Base-by-base conservation (phyloP, 2,797 vertebrate genomes). In the Anguilla marmorata region DNA sequence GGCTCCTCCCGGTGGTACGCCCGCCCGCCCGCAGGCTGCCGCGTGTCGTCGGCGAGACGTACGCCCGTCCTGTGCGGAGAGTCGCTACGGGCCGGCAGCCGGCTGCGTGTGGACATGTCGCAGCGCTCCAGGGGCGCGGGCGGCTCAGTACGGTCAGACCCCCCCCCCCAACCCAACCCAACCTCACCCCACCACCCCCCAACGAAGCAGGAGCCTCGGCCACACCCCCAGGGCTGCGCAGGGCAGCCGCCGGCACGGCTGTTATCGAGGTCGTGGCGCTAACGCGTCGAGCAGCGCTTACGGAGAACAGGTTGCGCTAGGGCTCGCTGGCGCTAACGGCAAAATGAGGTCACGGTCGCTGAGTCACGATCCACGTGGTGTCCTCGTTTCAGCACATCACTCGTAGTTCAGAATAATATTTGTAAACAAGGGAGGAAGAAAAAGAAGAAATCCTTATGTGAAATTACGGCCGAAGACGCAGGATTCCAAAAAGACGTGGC, bases 351-450 rank as follows among this genome's bases (percentile, higher is more conserved):
- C 1, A 80, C 37, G 37, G 37, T 54, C 16, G 50, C 84, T 19
- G 33, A 87, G 33, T 84, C 54, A 82, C 37, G 45, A 86, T 66
- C 41, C 37, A 82, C 80, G 16, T 33, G 33, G 48, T 87, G 56
- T 79, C 33, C 4, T 45, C 45, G 66, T 76, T 82, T 88, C 83
- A 84, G 74, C 79, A 86, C 63, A 8, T 84, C 63, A 24, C 52
- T n/a, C 12, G 24, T 56, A 76, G 4, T 74, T 85, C 69, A 56
- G 80, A 86, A 33, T 33, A 74, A 30, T 74, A 56, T 83, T 86
- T 48, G 45, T 87, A 82, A 76, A 1, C 21, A 45, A 5, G 48
- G 21, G 37, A 5, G 48, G 21, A 2, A 37, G 37, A 2, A 37
- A 33, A 84, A 76, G 41, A 37, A 8, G 11, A 69, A n/a, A 60